These are phyloP conservation scores for Botia kubotai DNA, from an alignment of 2,797 vertebrate species.

Conservation along the genomic window DNA sequence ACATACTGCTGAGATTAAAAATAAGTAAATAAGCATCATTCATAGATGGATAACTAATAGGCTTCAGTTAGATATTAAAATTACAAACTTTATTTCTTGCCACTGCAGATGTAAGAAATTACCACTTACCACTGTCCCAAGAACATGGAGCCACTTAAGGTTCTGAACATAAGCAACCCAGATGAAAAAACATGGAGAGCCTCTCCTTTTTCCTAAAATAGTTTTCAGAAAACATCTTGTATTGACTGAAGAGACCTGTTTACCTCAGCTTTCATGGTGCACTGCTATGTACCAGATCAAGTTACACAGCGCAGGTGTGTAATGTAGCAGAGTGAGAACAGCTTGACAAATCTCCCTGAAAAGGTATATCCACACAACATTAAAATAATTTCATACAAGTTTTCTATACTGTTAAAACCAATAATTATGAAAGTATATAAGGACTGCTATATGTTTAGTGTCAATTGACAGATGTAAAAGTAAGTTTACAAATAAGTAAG, in stretches of 20 bases:
- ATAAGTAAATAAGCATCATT: not conserved
- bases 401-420: constrained; percentile 6
- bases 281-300: constrained; percentile 3
- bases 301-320: not conserved
- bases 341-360: constrained; percentile 31
- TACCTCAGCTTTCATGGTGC: not conserved
- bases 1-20: not conserved
- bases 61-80: not conserved
- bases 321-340: constrained; percentile 9
- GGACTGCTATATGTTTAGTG: not conserved
- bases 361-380: not conserved
- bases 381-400: too few species aligned
- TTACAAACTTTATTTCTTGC: not conserved
- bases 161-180: not conserved
- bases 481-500: too few species aligned
- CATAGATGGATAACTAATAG: not conserved
- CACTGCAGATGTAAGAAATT: not conserved
- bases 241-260: constrained; percentile 5
- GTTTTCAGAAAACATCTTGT: not conserved
- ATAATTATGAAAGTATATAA: constrained; percentile 5
- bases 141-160: not conserved
- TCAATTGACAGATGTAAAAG: not conserved
- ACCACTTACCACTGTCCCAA: not conserved
- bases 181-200: constrained; percentile 12
- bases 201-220: not conserved